Evolutionary conservation across 2,888 invertebrate species (phyloP), one percentile per base, ranked within the genome.

Genomic region (Tetropium fuscum): DNA sequence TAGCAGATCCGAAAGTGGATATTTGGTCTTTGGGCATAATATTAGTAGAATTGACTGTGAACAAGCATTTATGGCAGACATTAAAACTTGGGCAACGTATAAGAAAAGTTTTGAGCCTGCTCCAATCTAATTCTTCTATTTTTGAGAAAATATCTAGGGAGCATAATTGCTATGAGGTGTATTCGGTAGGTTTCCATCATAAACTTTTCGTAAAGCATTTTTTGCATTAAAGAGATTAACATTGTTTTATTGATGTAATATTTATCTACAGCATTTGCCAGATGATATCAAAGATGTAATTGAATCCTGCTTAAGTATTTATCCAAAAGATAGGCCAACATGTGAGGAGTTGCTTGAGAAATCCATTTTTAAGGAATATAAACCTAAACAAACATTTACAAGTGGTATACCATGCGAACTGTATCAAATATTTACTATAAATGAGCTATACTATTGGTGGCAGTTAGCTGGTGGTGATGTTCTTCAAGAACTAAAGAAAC

Each of bases 21-120:
- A 86, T 96, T 19, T 99, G 98, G 98, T 90, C 95, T 1, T 83
- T 96, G 59, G 98, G 97, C n/a, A 90, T 98, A 58, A 88, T 98
- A 58, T 79, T 97, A 22, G 84, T 93, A 0, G 97, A 98, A 82
- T 80, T 94, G 2, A 83, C 91, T 58, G 82, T 95, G 32, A 87
- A 89, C 53, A 85, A 84, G 61, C 84, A 86, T 58, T 81, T 95
- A 4, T 94, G 94, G 93, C 82, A 84, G 40, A 88, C 87, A 65
- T 81, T 92, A 5, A 93, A 93, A 78, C 85, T 94, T 16, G 88
- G 90, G 0, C 91, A 91, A 41, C 87, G 90, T 66, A 83, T 93
- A 15, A 84, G 92, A 47, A 91, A 92, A 80, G 87, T 94, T 69
- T 81, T 94, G 5, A 91, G 92, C 51, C 80, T 92, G 32, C 82